A percentile compares a stretch with the other conserved stretches of the same genome.
Evolutionary conservation across 2,797 vertebrate genomes (phyloP).

Genomic region (Bradypus variegatus): DNA sequence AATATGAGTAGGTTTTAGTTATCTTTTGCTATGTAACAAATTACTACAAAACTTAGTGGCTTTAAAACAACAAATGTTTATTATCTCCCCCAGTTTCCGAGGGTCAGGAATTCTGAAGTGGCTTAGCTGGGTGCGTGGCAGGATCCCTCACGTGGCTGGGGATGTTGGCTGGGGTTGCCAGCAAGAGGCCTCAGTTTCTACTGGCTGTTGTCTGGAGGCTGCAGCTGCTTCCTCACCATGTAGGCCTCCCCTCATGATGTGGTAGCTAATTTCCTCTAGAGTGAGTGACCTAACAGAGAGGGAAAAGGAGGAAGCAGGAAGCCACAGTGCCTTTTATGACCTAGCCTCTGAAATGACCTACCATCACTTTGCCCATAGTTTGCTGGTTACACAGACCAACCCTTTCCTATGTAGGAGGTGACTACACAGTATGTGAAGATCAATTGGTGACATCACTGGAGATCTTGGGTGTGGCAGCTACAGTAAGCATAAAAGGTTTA

Average conservation of each 20-base stretch:
- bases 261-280: not conserved
- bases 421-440: not conserved
- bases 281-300: not conserved
- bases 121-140: not conserved
- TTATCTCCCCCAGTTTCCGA: not conserved
- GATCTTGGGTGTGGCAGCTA: not conserved
- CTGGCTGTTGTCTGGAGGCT: not conserved
- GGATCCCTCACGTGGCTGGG: not conserved
- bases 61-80: not conserved
- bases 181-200: not conserved
- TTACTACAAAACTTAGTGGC: not conserved
- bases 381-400: not conserved
- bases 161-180: not conserved
- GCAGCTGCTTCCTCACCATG: not conserved
- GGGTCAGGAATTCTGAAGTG: not conserved
- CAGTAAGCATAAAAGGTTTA: not conserved
- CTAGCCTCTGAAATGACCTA: not conserved
- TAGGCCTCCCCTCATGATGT: not conserved
- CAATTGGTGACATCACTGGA: not conserved
- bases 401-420: not conserved
- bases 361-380: not conserved
- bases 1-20: not conserved
- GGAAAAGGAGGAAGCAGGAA: not conserved
- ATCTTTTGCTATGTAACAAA: not conserved
- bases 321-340: not conserved